These are phyloP conservation scores for Alethe castanea DNA, from an alignment of 2,113 vertebrate species.

Conservation along the genomic window DNA sequence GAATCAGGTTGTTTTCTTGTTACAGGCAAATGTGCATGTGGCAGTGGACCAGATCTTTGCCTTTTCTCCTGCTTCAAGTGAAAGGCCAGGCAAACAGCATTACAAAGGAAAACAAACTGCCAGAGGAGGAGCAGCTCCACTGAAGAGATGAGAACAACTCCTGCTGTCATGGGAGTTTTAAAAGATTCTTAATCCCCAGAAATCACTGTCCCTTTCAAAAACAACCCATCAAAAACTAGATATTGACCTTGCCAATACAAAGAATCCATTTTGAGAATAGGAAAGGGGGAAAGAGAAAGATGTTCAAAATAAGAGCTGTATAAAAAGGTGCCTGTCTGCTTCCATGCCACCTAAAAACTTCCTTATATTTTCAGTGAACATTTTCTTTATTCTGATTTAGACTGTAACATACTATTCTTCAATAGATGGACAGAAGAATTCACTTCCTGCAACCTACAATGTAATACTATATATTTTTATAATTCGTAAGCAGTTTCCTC, in stretches of 20 bases:
- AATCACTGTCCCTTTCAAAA: not conserved
- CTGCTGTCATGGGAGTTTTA: not conserved
- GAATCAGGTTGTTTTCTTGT: not conserved
- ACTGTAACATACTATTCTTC: not conserved
- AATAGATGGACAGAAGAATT: not conserved
- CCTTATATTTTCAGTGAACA: not conserved
- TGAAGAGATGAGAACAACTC: not conserved
- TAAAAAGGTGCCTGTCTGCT: not conserved
- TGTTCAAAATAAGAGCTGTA: not conserved
- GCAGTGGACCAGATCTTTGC: not conserved
- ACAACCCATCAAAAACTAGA: not conserved
- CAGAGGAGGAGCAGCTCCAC: not conserved
- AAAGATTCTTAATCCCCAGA: not conserved
- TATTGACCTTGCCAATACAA: not conserved
- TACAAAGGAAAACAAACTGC: not conserved
- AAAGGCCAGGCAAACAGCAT: not conserved
- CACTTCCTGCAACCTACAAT: not conserved
- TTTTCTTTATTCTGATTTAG: not conserved
- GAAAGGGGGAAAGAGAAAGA: not conserved
- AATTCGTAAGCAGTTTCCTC: not conserved
- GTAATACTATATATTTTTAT: not conserved
- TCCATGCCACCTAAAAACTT: not conserved
- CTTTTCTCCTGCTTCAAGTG: not conserved
- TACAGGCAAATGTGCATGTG: not conserved
- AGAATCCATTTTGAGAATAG: not conserved